Evolutionary conservation across 2,888 invertebrate species (phyloP).

Genomic region (Heliconius charithonia): DNA sequence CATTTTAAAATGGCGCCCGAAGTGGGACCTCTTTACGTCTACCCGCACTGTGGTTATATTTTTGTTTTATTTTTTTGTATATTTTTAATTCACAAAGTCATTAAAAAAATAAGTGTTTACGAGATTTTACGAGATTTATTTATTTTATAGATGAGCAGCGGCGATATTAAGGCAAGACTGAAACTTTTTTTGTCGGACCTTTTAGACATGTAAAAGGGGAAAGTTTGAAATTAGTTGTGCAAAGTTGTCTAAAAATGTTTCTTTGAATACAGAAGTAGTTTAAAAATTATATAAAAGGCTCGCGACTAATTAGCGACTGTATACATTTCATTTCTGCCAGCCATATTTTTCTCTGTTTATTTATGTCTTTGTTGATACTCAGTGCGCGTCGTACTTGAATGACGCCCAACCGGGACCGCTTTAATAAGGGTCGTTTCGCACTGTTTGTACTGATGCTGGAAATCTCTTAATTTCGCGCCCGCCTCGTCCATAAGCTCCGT

Average conservation of each 20-base stretch:
- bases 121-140: not conserved
- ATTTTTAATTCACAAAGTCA: not conserved
- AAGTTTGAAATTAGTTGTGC: conserved; percentile 28
- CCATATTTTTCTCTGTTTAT: conserved; percentile 43
- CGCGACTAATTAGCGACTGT: conserved; percentile 40
- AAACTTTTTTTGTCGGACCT: conserved; percentile 7
- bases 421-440: conserved; percentile 74
- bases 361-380: conserved; percentile 42
- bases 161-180: conserved; percentile 7
- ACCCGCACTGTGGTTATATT: conserved; percentile 34
- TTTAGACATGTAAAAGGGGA: conserved; percentile 14
- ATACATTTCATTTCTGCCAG: conserved; percentile 42
- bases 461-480: conserved; percentile 79
- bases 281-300: conserved; percentile 36
- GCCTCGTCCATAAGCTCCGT: conserved; percentile 60
- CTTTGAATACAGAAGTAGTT: conserved; percentile 29
- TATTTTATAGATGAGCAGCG: conserved; percentile 13
- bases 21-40: conserved; percentile 31
- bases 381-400: conserved; percentile 40
- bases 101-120: not conserved
- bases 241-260: conserved; percentile 27
- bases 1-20: conserved; percentile 67
- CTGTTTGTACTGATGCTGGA: conserved; percentile 66
- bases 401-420: conserved; percentile 50
- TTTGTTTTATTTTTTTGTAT: not conserved